Evolutionary conservation across 1,140 invertebrate species (phyloP).

Genomic region (Papilio polyxenes): DNA sequence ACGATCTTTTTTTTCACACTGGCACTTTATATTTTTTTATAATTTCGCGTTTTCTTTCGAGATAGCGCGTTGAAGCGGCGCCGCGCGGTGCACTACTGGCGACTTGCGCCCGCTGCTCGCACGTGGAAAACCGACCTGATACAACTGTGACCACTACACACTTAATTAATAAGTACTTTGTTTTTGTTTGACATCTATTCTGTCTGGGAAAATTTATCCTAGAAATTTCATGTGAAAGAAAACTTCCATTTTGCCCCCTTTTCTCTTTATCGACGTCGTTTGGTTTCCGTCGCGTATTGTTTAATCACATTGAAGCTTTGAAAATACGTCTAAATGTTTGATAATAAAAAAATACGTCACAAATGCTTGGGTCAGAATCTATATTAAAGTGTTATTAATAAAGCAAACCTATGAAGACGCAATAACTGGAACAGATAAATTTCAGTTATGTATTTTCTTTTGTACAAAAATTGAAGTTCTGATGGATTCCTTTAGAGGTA

Average conservation of each 20-base stretch:
- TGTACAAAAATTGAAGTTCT: no score
- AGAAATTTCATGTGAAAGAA: not conserved
- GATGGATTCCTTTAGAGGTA: no score
- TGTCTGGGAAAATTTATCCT: not conserved
- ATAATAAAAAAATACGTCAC: no score
- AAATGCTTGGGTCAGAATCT: no score
- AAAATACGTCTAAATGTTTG: no score
- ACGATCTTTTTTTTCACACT: constrained; percentile 18
- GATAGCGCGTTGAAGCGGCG: constrained; percentile 62
- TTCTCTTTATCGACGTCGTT: not conserved
- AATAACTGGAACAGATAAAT: no score
- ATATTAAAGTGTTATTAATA: no score
- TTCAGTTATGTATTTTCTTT: no score
- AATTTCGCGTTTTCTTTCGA: constrained; percentile 49
- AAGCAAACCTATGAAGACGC: no score
- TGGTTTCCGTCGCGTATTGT: not conserved
- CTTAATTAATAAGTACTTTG: constrained; percentile 45
- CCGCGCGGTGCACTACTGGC: constrained; percentile 71
- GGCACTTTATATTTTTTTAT: constrained; percentile 41
- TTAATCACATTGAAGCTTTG: not conserved
- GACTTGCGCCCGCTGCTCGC: constrained; percentile 58
- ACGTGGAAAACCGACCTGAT: constrained; percentile 67
- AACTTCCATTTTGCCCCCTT: not conserved
- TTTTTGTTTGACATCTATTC: not conserved
- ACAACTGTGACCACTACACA: constrained; percentile 50